phyloP scores from a whole-genome alignment of 2,113 vertebrate genomes.

The Microcebus lehilahytsara region DNA sequence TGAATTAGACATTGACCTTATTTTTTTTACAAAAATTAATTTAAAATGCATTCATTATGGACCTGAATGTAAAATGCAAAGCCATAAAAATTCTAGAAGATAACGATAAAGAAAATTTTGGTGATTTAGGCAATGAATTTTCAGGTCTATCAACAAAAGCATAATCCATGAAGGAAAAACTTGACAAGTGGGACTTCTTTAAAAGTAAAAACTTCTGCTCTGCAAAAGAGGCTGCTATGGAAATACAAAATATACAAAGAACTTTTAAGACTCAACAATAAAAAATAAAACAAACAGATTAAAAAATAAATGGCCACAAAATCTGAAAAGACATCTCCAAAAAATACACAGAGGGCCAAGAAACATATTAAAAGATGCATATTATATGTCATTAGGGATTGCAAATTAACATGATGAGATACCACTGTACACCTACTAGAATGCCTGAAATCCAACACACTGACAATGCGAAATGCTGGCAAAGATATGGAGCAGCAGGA shows the following conservation, averaged over 20 bases:
- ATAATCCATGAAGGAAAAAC: not conserved
- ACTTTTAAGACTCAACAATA: not conserved
- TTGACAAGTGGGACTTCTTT: not conserved
- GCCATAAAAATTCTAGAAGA: not conserved
- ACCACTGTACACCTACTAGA: no score
- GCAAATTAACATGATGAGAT: no score
- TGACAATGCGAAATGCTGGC: no score
- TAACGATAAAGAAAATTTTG: not conserved
- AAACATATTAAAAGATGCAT: no score
- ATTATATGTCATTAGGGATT: no score
- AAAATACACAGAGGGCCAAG: not conserved
- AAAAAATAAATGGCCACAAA: not conserved
- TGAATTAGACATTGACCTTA: not conserved
- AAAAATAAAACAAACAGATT: not conserved
- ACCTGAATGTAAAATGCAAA: not conserved
- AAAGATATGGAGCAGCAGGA: no score
- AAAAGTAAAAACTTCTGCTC: not conserved
- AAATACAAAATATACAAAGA: not conserved
- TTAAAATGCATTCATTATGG: not conserved
- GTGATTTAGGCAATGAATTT: not conserved
- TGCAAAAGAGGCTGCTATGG: not conserved
- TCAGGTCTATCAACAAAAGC: not conserved
- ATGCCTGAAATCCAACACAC: no score
- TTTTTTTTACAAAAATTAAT: not conserved
- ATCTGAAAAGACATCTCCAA: not conserved